Percentiles rank a stretch among this genome's conserved stretches.
phyloP scores from a whole-genome alignment of 2,113 vertebrate genomes.

The Dendrocopos noguchii region DNA sequence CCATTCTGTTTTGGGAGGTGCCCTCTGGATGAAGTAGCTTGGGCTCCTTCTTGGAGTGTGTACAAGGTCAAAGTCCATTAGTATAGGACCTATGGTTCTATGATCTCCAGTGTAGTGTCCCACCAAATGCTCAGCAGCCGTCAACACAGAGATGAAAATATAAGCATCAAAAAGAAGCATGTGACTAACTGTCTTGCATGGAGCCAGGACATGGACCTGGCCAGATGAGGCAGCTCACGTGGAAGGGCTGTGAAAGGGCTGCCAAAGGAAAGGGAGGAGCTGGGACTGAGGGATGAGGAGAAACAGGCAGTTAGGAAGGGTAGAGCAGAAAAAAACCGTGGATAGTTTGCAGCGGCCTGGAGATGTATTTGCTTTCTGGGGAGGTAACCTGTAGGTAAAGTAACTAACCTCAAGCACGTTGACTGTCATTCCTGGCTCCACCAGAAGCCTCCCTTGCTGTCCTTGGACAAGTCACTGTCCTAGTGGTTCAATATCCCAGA shows the following conservation, averaged over 20 bases:
- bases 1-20: background rate
- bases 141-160: background rate
- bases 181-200: conserved; percentile 36
- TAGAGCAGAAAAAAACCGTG: background rate
- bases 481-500: conserved; percentile 37
- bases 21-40: background rate
- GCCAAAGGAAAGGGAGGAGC: conserved; percentile 20
- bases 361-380: background rate
- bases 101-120: background rate
- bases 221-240: conserved; percentile 49
- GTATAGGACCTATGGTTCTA: too few species aligned
- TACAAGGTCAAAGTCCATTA: too few species aligned
- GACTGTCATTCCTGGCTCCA: background rate
- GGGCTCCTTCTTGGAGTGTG: rapidly evolving
- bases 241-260: background rate
- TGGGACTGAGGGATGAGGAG: background rate
- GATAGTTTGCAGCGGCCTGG: background rate
- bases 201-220: background rate
- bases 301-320: background rate
- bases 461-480: conserved; percentile 14
- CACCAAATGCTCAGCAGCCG: background rate
- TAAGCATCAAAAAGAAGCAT: conserved; percentile 47
- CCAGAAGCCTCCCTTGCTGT: background rate
- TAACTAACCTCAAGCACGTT: background rate
- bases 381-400: conserved; percentile 29